phyloP scores from a whole-genome alignment of 2,797 vertebrate genomes.

The Clarias pachynema region DNA sequence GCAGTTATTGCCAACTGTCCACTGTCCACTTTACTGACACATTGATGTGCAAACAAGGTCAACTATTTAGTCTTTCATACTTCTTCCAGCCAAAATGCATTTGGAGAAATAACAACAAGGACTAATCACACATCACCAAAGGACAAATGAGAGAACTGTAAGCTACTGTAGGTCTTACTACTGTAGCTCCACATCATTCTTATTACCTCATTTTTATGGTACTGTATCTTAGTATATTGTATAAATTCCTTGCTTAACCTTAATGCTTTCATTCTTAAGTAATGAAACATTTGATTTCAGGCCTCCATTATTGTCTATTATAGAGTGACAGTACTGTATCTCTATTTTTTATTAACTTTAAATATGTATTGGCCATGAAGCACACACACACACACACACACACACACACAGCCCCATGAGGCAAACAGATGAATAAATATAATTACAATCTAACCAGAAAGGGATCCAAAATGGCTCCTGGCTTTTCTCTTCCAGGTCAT shows the following conservation, averaged over 20 bases:
- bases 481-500: conserved; percentile 82
- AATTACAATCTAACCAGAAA: conserved; percentile 67
- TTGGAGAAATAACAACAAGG: not conserved
- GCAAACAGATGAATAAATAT: conserved; percentile 7
- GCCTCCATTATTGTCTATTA: not conserved
- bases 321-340: too few species aligned
- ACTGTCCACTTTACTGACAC: too few species aligned
- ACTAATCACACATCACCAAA: not conserved
- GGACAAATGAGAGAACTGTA: not conserved
- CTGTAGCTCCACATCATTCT: not conserved
- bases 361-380: not conserved
- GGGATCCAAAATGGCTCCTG: conserved; percentile 74
- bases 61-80: not conserved
- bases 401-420: not conserved
- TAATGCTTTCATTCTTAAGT: not conserved
- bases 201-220: not conserved
- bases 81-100: too few species aligned
- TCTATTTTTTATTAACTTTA: not conserved
- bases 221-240: not conserved
- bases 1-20: not conserved
- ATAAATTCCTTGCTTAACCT: too few species aligned
- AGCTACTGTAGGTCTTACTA: too few species aligned
- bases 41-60: not conserved
- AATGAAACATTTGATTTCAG: not conserved
- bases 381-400: not conserved